Base-by-base conservation (phyloP, 2,888 invertebrate genomes). In the Chesias legatella region DNA sequence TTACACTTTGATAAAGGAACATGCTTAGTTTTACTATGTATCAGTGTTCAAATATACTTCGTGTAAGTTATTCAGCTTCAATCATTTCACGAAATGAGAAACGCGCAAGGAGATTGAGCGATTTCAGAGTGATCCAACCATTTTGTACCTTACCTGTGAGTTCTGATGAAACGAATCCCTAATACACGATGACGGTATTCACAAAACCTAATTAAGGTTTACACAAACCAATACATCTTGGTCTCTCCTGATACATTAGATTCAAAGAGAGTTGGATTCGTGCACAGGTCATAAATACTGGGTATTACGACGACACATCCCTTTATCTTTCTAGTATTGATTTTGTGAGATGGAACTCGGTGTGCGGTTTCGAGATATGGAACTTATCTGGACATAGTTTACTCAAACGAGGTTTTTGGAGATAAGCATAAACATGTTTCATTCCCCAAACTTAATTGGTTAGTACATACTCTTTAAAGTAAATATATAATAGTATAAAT, bases 111-210 rank as follows among this genome's bases (percentile, higher is more conserved):
- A n/a, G n/a, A n/a, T n/a, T n/a, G n/a, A n/a, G n/a, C n/a, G n/a
- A n/a, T 17, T 2, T 17, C 5, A 10, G 10, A 32, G 7, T 40
- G 17, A 36, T 8, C n/a, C 22, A 7, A 9, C 40, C 32, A 6
- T 30, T 10, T 7, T 8, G 1, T 1, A 3, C 11, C 1, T 41
- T 3, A 29, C 10, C 40, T 40, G 40, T 40, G 64, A 70, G 70
- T 66, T 59, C 78, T 88, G 88, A 88, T 84, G 84, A 78, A 88
- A 81, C 82, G 85, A 79, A 70, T 67, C 63, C 72, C 74, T 86
- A 86, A 88, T 84, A 72, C 73, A 73, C 71, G 58, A 57, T 78
- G 86, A 88, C 86, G 84, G 83, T 79, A 79, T 80, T 80, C 76
- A 77, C 73, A 73, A 66, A 77, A 72, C 76, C 85, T 86, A 88